Evolutionary conservation across 1,140 invertebrate genomes (phyloP).

Genomic region (Ephestia elutella): DNA sequence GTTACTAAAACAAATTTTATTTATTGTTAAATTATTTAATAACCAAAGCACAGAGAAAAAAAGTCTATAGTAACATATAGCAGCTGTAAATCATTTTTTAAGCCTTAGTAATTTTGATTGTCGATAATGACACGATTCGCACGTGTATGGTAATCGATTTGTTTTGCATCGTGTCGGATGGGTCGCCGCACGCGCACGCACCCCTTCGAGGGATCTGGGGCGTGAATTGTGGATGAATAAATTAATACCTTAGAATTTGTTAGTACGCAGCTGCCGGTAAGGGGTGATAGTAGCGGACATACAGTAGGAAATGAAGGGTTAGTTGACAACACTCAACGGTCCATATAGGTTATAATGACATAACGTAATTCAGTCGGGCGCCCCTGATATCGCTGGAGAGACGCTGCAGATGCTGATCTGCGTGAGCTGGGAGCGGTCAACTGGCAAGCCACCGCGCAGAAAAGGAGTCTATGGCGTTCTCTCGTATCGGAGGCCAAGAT

Average conservation of each 20-base stretch:
- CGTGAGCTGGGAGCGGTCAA: too few species aligned
- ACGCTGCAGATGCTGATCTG: too few species aligned
- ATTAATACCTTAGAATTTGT: conserved; percentile 51
- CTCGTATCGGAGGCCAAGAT: too few species aligned
- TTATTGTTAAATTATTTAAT: too few species aligned
- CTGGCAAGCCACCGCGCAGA: too few species aligned
- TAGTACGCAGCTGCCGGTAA: conserved; percentile 46
- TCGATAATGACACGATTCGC: conserved; percentile 22
- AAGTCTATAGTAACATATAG: neutral
- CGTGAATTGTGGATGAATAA: conserved; percentile 69
- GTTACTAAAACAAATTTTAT: too few species aligned
- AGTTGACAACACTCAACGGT: neutral
- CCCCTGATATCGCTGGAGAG: too few species aligned
- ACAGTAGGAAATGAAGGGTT: neutral
- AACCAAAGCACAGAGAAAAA: too few species aligned
- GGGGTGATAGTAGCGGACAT: too few species aligned
- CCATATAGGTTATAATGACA: too few species aligned
- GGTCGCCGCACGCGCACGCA: conserved; percentile 34
- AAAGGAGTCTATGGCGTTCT: too few species aligned
- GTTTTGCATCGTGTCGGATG: conserved; percentile 53
- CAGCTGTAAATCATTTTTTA: neutral
- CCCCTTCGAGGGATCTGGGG: conserved; percentile 43
- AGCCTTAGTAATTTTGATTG: neutral
- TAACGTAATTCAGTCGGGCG: too few species aligned
- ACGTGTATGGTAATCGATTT: conserved; percentile 54